Conservation (phyloP, 2,888 invertebrate genomes). For the Eristalinus aeneus region DNA sequence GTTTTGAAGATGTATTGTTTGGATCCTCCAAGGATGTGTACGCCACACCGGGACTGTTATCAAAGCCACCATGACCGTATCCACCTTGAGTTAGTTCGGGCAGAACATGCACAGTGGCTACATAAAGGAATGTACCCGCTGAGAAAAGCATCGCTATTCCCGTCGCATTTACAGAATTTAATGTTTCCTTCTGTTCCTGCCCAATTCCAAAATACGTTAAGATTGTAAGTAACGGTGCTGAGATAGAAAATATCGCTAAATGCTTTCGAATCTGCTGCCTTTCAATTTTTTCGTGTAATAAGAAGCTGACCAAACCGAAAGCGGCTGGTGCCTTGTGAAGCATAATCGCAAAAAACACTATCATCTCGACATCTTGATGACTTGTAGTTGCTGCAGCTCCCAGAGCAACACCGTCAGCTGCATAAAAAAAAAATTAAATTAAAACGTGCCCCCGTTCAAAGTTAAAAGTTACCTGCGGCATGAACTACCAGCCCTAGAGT, state of each 20-base stretch:
- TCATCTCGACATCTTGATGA: conserved; percentile 97
- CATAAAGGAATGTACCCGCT: conserved; percentile 99
- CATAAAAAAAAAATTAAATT: conserved; percentile 33
- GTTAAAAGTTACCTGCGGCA: conserved; percentile 88
- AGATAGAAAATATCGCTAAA: conserved; percentile 93
- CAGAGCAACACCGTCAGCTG: conserved; percentile 97
- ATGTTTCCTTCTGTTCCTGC: conserved; percentile 94
- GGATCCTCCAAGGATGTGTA: conserved; percentile 74
- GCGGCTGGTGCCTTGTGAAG: conserved; percentile 99
- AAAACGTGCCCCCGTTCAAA: neutral
- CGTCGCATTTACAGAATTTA: conserved; percentile 94
- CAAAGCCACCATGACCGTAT: conserved; percentile 73
- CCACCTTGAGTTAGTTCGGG: conserved; percentile 91
- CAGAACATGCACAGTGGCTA: conserved; percentile 98
- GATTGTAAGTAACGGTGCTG: conserved; percentile 94
- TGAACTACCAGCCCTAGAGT: conserved; percentile 98
- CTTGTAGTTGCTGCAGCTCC: conserved; percentile 99
- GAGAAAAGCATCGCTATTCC: conserved; percentile 99
- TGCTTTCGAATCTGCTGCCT: conserved; percentile 92
- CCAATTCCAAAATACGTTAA: conserved; percentile 97
- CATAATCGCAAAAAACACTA: conserved; percentile 99
- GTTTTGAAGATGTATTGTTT: conserved; percentile 52
- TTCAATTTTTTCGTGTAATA: conserved; percentile 97
- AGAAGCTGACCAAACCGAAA: conserved; percentile 98
- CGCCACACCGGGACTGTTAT: conserved; percentile 41